These are phyloP conservation scores for Dynastes maya DNA, from an alignment of 2,888 invertebrate genomes.

Conservation along the genomic window DNA sequence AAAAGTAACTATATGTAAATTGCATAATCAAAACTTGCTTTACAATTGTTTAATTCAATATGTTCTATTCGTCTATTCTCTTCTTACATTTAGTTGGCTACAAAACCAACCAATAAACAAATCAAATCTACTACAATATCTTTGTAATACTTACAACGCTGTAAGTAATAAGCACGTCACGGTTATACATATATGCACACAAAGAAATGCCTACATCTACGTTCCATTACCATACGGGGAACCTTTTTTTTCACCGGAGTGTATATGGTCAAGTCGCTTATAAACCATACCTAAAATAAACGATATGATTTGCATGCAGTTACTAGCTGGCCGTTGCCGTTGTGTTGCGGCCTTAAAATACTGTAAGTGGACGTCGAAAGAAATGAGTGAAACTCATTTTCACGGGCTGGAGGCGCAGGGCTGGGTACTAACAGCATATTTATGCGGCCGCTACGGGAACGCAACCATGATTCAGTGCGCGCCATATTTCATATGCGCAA, in stretches of 20 bases:
- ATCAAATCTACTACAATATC: too few species aligned
- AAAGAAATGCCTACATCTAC: conserved; percentile 27
- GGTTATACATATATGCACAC: too few species aligned
- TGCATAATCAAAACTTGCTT: too few species aligned
- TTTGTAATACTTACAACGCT: too few species aligned
- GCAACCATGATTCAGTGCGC: conserved; percentile 62
- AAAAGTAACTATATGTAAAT: too few species aligned
- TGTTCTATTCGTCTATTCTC: too few species aligned
- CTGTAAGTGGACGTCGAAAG: conserved; percentile 50
- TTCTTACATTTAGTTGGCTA: too few species aligned
- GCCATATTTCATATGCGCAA: conserved; percentile 59
- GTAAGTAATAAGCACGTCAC: too few species aligned
- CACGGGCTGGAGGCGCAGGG: conserved; percentile 55
- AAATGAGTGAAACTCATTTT: conserved; percentile 58
- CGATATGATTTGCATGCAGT: conserved; percentile 51
- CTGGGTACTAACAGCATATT: conserved; percentile 54
- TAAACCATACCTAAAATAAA: conserved; percentile 49
- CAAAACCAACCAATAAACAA: too few species aligned
- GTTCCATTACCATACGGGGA: conserved; percentile 3
- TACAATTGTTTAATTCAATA: too few species aligned
- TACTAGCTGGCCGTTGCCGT: conserved; percentile 29
- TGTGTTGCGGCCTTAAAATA: conserved; percentile 33
- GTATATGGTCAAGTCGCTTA: conserved; percentile 14
- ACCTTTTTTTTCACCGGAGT: conserved; percentile 11
- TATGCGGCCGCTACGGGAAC: conserved; percentile 58